Evolutionary conservation across 1,140 invertebrate genomes (phyloP).

Genomic region (Conus ventricosus): DNA sequence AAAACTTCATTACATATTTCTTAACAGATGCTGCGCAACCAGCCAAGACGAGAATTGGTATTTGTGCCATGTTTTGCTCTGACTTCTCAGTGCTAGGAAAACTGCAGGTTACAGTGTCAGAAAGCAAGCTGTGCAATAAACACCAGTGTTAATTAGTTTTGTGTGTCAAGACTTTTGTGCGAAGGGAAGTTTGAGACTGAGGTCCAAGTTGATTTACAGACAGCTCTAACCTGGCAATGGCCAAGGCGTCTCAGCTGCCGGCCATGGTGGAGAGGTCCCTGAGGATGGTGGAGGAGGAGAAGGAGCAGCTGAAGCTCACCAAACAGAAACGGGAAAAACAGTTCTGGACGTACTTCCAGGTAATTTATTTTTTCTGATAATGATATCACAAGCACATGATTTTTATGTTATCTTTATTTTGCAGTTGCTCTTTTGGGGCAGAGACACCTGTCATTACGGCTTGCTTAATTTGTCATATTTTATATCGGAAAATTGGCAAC

Average conservation of each 20-base stretch:
- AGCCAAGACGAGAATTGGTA: no score
- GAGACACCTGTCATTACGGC: no score
- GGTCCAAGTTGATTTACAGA: constrained; percentile 18
- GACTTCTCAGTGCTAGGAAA: no score
- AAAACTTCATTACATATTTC: no score
- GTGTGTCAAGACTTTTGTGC: neutral
- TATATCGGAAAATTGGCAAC: no score
- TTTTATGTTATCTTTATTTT: neutral
- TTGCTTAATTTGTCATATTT: no score
- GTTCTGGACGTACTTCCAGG: constrained; percentile 66
- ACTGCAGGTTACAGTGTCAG: no score
- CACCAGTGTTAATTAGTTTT: neutral
- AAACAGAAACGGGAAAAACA: constrained; percentile 60
- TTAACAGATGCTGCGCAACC: no score
- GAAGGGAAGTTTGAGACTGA: neutral
- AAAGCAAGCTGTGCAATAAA: no score
- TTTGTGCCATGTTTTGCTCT: no score
- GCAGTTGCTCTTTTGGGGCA: no score
- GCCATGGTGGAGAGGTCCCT: constrained; percentile 60
- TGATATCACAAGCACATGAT: no score
- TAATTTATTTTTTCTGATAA: constrained; percentile 33
- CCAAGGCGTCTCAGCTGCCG: constrained; percentile 65
- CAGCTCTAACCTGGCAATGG: constrained; percentile 55
- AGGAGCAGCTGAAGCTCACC: constrained; percentile 53
- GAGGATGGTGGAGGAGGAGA: constrained; percentile 54